Base-by-base conservation (phyloP, 92 coral and sea anemone genomes). In the Paramuricea clavata region DNA sequence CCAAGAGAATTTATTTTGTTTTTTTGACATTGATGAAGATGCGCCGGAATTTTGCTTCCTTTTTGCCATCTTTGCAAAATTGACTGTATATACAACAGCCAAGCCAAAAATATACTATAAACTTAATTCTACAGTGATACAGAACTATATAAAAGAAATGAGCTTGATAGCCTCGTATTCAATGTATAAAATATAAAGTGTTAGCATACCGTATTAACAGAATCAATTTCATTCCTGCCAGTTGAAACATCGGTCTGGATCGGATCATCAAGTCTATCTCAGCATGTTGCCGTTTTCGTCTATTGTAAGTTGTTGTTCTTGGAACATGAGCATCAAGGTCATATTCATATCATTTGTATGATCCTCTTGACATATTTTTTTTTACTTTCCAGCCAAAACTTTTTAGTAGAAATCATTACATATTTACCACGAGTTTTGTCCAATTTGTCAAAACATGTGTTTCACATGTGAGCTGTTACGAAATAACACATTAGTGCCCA, bases 251-350 rank as follows among this genome's bases (percentile, higher is more conserved):
- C n/a, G 2, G 74, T 12, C 74, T 10, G 67, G 39, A 68, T 22
- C 16, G 74, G 43, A 31, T 68, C 47, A 19, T 68, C 15, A 6
- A 5, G 47, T 31, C 19, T 12, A 31, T 30, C 31, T 62, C 36
- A 62, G 31, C 74, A 68, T 31, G 74, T 17, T n/a, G 74, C 3
- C 74, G 43, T 68, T 68, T 68, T 68, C 42, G 17, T 68, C 74
- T 68, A 26, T 28, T 68, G 42, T 68, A 35, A 35, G 39, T 12
- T 68, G 74, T 68, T 68, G 74, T 31, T 31, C 74, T 68, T 68
- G 74, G 43, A 68, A 68, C 74, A n/a, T 35, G 39, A 35, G 25
- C 21, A 17, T 31, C 21, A 35, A n/a, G 39, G 25, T 68, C 47
- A 68, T 68, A 35, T 68, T 68, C 74, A 15, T 68, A 31, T 31